Evolutionary conservation across 2,888 invertebrate genomes (phyloP).

Genomic region (Xestia xanthographa): DNA sequence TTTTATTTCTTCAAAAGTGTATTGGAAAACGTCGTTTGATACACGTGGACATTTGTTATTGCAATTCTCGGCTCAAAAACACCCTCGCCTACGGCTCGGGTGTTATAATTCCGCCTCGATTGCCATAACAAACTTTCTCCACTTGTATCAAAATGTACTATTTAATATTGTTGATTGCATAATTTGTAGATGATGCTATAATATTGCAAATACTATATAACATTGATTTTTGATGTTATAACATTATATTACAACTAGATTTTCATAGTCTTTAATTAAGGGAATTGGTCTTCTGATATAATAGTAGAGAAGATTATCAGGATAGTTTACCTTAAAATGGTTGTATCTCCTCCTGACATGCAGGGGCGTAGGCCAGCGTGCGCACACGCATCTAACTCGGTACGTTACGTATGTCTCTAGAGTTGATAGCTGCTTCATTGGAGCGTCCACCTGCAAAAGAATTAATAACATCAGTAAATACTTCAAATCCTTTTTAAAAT

Average conservation of each 20-base stretch:
- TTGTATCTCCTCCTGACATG: constrained; percentile 83
- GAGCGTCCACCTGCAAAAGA: constrained; percentile 81
- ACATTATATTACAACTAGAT: neutral
- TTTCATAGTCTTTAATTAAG: too few species aligned
- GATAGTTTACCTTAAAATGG: constrained; percentile 82
- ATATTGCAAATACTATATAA: too few species aligned
- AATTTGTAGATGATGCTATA: too few species aligned
- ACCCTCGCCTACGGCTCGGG: too few species aligned
- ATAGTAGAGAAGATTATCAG: neutral
- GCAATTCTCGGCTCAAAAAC: too few species aligned
- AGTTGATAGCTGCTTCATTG: constrained; percentile 86
- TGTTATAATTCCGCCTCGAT: too few species aligned
- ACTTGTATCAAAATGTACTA: too few species aligned
- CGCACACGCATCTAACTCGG: constrained; percentile 86
- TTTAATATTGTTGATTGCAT: too few species aligned
- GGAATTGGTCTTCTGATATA: neutral
- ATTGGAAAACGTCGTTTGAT: too few species aligned
- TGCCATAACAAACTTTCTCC: too few species aligned
- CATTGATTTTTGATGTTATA: neutral
- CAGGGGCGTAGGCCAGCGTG: constrained; percentile 82
- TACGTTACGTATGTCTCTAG: constrained; percentile 87
- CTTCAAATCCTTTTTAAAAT: neutral
- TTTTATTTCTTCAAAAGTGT: too few species aligned
- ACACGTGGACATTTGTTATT: too few species aligned
- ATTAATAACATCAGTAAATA: neutral